Evolutionary conservation across 2,888 invertebrate species (phyloP), one percentile per base, ranked within the genome.

Genomic region (Acanthococcus lagerstroemiae): DNA sequence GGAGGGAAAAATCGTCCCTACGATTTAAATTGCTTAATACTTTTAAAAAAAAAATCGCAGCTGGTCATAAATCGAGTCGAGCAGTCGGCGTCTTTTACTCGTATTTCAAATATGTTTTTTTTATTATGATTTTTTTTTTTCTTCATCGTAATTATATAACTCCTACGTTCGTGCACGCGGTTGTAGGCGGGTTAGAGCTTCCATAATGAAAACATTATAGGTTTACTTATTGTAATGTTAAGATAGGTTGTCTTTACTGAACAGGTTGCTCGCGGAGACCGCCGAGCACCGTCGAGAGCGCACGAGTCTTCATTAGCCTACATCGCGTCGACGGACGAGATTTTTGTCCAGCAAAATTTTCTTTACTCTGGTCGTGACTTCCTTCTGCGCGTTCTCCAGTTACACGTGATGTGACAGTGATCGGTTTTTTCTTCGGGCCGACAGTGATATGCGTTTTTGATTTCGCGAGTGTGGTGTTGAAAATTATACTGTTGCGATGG

Each of bases 401-500:
- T 25, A 44, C 44, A 45, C 17, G 19, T 15, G 4, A 45, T 52
- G 37, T n/a, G 37, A 37, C n/a, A 15, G 37, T 37, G 37, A 15
- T 19, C 46, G 60, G 19, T 24, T 44, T 30, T 46, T 15, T 57
- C 46, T 61, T 27, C 37, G 50, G 19, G 25, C 19, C 48, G 61
- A 61, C 50, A 61, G 61, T 61, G 54, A 54, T 52, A 37, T n/a
- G 50, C 21, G 37, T 52, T 52, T 25, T 61, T 30, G 3, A 37
- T 44, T 30, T 37, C 17, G n/a, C 25, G 19, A 48, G 45, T 60
- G 61, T 61, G 52, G 21, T 45, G n/a, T n/a, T n/a, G n/a, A n/a
- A n/a, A n/a, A n/a, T n/a, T n/a, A n/a, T n/a, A n/a, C n/a, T 27
- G 22, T 61, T 24, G 75, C 75, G 55, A 74, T 74, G 74, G 74